A percentile compares a stretch with the other conserved stretches of the same genome.
phyloP scores from a whole-genome alignment of 2,113 vertebrate species.

The Saiga tatarica region DNA sequence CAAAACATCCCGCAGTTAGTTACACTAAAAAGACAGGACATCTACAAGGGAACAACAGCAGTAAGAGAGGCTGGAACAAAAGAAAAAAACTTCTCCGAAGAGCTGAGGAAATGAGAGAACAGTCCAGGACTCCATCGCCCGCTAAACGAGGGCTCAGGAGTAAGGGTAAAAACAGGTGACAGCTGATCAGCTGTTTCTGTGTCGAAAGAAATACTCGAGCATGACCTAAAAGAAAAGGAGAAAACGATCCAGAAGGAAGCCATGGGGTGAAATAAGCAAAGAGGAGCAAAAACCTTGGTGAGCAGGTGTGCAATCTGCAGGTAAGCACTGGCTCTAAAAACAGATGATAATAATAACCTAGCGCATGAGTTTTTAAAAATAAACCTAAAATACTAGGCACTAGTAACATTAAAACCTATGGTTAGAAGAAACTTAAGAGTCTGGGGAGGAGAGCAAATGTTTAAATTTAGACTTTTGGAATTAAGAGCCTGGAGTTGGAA shows the following conservation, averaged over 20 bases:
- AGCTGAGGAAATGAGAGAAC: not conserved
- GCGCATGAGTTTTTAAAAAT: not conserved
- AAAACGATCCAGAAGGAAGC: not conserved
- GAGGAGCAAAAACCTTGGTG: not conserved
- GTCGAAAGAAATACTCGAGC: not conserved
- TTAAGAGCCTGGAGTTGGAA: not conserved
- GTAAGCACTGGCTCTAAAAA: not conserved
- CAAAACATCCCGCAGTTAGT: not conserved
- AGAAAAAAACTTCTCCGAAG: not conserved
- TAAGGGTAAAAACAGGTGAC: not conserved
- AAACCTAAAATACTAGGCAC: not conserved
- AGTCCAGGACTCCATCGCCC: not conserved
- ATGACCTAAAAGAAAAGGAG: not conserved
- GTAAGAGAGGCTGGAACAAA: not conserved
- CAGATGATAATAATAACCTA: not conserved
- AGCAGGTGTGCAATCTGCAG: not conserved
- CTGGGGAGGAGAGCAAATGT: not conserved
- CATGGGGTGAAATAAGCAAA: not conserved
- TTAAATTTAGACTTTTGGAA: not conserved
- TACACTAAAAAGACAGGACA: not conserved
- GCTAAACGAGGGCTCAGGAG: not conserved
- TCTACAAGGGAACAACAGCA: not conserved
- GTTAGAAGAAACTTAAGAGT: not conserved
- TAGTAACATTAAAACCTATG: not conserved
- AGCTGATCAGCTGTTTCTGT: not conserved